These are phyloP conservation scores for Eupithecia tripunctaria DNA, from an alignment of 2,888 invertebrate genomes.

Conservation along the genomic window DNA sequence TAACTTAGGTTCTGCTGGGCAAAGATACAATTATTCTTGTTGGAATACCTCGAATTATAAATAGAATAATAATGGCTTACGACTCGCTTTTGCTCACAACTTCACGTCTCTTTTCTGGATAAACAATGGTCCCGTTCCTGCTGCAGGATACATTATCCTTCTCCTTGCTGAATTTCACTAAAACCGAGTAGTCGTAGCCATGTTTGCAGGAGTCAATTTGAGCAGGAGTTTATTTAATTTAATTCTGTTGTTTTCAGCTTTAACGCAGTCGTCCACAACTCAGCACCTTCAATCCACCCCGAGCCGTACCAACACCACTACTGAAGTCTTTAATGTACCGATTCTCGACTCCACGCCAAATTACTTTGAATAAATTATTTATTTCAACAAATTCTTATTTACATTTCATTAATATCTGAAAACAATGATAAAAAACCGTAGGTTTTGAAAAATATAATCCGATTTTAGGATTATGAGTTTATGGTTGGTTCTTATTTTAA, in stretches of 20 bases:
- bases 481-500: neutral
- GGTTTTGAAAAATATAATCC: no score
- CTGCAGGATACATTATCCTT: no score
- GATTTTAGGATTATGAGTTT: neutral
- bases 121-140: no score
- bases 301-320: slow-evolving; percentile 59
- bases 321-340: slow-evolving; percentile 37
- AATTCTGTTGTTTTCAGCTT: slow-evolving; percentile 56
- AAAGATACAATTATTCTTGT: no score
- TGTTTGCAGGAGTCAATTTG: neutral
- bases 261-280: slow-evolving; percentile 73
- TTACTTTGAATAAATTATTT: slow-evolving; percentile 18
- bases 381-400: slow-evolving; percentile 6
- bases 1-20: no score
- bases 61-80: no score
- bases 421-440: neutral
- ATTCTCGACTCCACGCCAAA: slow-evolving; percentile 13
- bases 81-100: no score
- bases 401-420: neutral
- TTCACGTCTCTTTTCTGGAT: no score
- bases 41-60: no score
- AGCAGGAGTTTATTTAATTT: no score
- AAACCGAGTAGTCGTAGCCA: neutral
- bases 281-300: slow-evolving; percentile 67
- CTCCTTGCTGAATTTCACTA: neutral